Base-by-base conservation (phyloP, 2,797 vertebrate species). In the Oophaga sylvatica region DNA sequence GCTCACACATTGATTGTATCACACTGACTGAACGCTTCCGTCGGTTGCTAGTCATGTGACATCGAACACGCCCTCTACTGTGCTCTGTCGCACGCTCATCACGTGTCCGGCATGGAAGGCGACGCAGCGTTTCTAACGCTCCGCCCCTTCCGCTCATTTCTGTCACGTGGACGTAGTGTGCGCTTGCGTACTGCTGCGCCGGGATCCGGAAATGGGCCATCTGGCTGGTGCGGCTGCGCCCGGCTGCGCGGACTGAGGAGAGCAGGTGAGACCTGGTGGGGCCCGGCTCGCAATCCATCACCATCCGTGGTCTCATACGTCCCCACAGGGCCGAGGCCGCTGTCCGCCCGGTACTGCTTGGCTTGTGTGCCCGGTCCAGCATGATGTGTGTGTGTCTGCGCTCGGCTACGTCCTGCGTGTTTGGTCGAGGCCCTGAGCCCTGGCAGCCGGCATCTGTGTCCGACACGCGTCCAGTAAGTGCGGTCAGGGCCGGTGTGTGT, bases 151-250 rank as follows among this genome's bases (percentile, higher is more conserved):
- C 93, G 91, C 92, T 89, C 78, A 65, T 20, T 65, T 70, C 73
- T 81, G 70, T 76, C 88, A 82, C 90, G 91, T 92, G 93, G 93
- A 92, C 92, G 94, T 93, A 85, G 76, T 91, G 89, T 92, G 91
- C 91, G 83, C 80, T 2, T 88, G 89, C 86, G 87, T 19, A 88
- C 89, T 91, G 87, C 86, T 90, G 41, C 41, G 65, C 87, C 89
- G 87, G 93, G 93, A 94, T 95, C 96, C 97, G 97, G 97, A 97
- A 98, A 96, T 96, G 91, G 92, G 96, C 95, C 94, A 96, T 95
- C 95, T 96, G 94, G 97, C 97, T 97, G 96, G 96, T 96, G 94
- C 95, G 95, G 94, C 96, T 96, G 96, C 96, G 96, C 97, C 96
- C 96, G 96, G 96, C 95, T 96, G 92, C 94, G 95, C 96, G 96